These are phyloP conservation scores for Lethenteron reissneri DNA, from an alignment of 2,113 vertebrate genomes.

Conservation along the genomic window DNA sequence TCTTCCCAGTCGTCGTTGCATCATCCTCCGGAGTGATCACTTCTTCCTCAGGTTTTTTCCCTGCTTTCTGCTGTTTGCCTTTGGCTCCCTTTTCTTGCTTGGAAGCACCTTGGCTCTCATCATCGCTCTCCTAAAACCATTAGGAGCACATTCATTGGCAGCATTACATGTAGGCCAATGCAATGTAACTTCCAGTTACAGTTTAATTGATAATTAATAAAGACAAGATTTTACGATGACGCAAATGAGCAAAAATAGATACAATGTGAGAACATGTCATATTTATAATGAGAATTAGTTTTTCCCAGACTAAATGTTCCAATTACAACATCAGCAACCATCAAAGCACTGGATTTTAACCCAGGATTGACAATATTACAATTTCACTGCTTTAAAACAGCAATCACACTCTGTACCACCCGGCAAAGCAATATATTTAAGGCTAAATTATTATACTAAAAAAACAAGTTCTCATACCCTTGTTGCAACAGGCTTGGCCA, in stretches of 20 bases:
- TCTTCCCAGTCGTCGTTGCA: background rate
- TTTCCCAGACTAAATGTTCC: too few relatives aligned
- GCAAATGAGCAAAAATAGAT: background rate
- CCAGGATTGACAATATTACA: too few relatives aligned
- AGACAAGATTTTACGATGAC: background rate
- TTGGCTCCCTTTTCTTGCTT: slow-evolving; percentile 63
- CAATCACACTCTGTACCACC: background rate
- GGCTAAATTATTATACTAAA: background rate
- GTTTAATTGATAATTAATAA: background rate
- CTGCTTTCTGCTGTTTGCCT: slow-evolving; percentile 33
- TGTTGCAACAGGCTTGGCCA: slow-evolving; percentile 17
- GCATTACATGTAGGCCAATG: background rate
- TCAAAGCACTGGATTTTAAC: too few relatives aligned
- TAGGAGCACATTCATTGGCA: background rate
- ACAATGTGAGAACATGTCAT: background rate
- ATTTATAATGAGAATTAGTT: background rate
- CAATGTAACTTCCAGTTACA: background rate
- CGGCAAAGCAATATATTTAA: background rate
- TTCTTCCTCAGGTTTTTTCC: slow-evolving; percentile 17
- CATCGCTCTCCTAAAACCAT: slow-evolving; percentile 25
- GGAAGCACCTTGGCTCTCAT: slow-evolving; percentile 22
- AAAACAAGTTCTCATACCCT: slow-evolving; percentile 21
- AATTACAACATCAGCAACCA: too few relatives aligned
- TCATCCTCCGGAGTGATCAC: slow-evolving; percentile 1
- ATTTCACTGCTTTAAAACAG: background rate